Base-by-base conservation (phyloP, 2,113 vertebrate genomes). In the Albula goreensis region DNA sequence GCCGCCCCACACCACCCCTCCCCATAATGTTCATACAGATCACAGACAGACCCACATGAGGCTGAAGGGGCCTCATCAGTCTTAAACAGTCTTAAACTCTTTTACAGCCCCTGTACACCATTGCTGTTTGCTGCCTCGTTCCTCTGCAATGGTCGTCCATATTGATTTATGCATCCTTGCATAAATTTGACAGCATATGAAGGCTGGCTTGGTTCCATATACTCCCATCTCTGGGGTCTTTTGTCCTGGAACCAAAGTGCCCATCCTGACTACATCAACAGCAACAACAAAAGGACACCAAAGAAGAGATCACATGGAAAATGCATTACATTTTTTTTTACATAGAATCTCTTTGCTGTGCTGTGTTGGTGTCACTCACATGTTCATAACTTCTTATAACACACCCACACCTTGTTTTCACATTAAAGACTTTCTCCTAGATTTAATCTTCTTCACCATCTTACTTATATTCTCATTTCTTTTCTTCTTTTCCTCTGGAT, bases 1-100 rank as follows among this genome's bases (percentile, higher is more conserved):
- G 31, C 82, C 41, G 41, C 57, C 22, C 60, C 1, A 15, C 82
- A 5, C 57, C 82, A 66, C 4, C 66, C 63, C 3, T 41, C 17
- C 53, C 10, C 41, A 48, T 41, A 7, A 56, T 6, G 11, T 56
- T 2, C 22, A 51, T 5, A 17, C 19, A 53, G 50, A 60, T 83
- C 53, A 83, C 31, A 53, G 63, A 84, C 17, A 15, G 66, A 19
- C 60, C 15, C 3, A 13, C 51, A 48, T 50, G 41, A 74, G 57
- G 4, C 7, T 17, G 5, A 51, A 48, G 63, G 51, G 52, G 60
- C 50, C 66, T 52, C 48, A 77, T n/a, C 66, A 83, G 57, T 1
- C 60, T 49, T 84, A 74, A 84, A 22, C 66, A 83, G 57, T 1
- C 60, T 49, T 84, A 74, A 84, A 22, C 63, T 74, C 63, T 74